Evolutionary conservation across 1,140 invertebrate species (phyloP), one percentile per base, ranked within the genome.

Genomic region (Diachasma alloeum): DNA sequence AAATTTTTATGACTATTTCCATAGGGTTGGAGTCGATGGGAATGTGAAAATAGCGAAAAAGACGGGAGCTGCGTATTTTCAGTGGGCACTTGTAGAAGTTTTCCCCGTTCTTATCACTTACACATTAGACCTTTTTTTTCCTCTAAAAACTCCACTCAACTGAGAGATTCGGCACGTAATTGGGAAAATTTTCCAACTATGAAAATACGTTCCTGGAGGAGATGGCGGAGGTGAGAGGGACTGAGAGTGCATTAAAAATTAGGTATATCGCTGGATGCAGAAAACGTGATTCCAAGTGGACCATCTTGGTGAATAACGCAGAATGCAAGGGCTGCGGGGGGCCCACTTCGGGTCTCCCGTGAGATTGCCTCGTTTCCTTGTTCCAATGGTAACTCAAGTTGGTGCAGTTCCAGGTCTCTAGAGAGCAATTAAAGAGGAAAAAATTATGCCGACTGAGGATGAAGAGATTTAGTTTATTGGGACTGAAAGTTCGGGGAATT

Each of bases 231-330:
- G 19, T 13, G 24, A 31, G 24, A 24, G 11, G 24, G 24, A 24
- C 24, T 26, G 26, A 31, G 59, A 31, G 59, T 63, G 24, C 59
- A 63, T 63, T 63, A 63, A 63, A 63, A 63, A 63, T 63, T 63
- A 63, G 22, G 19, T 63, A 63, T 63, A 63, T 63, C 59, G 24
- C 24, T 63, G 13, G 24, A 63, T 63, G 59, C 26, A 22, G 36
- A 68, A 39, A 68, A 68, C 36, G 66, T 68, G 66, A 68, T 68
- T 68, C 15, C n/a, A 37, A 19, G 26, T 36, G 26, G 31, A 68
- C 66, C 36, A 68, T 68, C 36, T 39, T 68, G 66, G 31, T 68
- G 36, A 68, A 68, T 68, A 68, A 68, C 36, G 66, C 4, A 68
- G 36, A 68, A 68, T 68, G 31, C 66, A 66, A 59, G 22, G 22